Base-by-base conservation (phyloP, 2,113 vertebrate genomes). In the Lasiurus borealis region DNA sequence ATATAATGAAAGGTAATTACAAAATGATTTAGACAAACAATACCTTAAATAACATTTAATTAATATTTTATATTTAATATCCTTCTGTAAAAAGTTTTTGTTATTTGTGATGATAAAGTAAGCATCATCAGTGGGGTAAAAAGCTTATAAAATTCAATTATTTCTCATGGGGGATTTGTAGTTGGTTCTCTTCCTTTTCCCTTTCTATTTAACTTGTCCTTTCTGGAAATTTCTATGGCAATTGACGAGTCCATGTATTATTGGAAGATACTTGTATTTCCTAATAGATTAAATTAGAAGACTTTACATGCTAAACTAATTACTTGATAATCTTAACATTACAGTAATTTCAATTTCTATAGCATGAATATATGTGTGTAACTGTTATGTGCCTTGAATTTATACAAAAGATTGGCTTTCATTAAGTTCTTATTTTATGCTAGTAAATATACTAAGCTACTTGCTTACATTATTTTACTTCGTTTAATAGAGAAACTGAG, bases 91-190 rank as follows among this genome's bases (percentile, higher is more conserved):
- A 62, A 85, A 31, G 18, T 29, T 73, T 90, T 84, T 72, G 3
- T 76, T 87, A 18, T 54, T 95, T 85, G 52, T 52, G 15, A 2
- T 90, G 85, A 92, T 84, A 89, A 93, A 50, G 46, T 80, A 91
- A 78, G 31, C 8, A 27, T 71, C 80, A 80, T 59, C 1, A 8
- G 0, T 36, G 59, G 11, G 27, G 12, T 2, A 78, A 54, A 69
- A 66, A 29, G 3, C 23, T 57, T 64, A 21, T 7, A 3, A 85
- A 54, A 44, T 29, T 25, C 86, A 16, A 13, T 46, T 25, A 76
- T 3, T 77, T 62, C 8, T 62, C n/a, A 48, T 2, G 27, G 25
- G 48, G 7, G 78, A 52, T 12, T 11, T 81, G 7, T 50, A 40
- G 27, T 46, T 36, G 8, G 2, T 59, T 12, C 4, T 95, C 40